Evolutionary conservation across 2,888 invertebrate genomes (phyloP), one percentile per base, ranked within the genome.

Genomic region (Serripes groenlandicus): DNA sequence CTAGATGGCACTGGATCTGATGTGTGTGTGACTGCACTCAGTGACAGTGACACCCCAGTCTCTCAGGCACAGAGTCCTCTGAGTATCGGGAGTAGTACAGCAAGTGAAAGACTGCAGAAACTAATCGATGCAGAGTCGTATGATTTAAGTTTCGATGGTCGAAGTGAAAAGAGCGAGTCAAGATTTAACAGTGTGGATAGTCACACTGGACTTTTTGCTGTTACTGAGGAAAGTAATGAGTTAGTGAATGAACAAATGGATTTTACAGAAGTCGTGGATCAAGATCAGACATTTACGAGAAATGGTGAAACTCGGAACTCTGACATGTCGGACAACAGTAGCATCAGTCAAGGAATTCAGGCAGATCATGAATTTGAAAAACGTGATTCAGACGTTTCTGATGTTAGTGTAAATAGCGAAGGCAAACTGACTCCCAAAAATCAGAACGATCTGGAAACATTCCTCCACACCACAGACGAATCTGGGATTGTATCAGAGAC

Each of bases 401-500:
- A 87, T 73, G 60, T 83, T 15, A 88, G 88, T 81, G 66, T 75
- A 35, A 69, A 70, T 15, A 75, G 82, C 72, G 88, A 85, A 35
- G 84, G 78, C 23, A 66, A 73, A n/a, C 58, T 81, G 34, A 84
- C 86, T 18, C 81, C 71, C 21, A 88, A 79, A 78, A 86, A 81
- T 69, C 75, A 78, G 21, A 58, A 54, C 21, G 81, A 83, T 73
- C 68, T 85, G 15, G 83, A 80, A 77, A 64, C 66, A 69, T 85
- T 75, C 69, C 54, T 85, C 3, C 73, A 81, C 26, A 75, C 71
- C 21, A 87, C 83, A 21, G 83, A 84, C 42, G 90, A 90, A 52
- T 90, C 90, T n/a, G 90, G 90, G 11, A 88, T 90, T 56, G 83
- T 88, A 26, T 90, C 90, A 0, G 90, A 90, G 74, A 83, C 88